A percentile compares a stretch with the other conserved stretches of the same genome.
Evolutionary conservation across 2,113 vertebrate genomes (phyloP).

Genomic region (Amblyopsis rosae): DNA sequence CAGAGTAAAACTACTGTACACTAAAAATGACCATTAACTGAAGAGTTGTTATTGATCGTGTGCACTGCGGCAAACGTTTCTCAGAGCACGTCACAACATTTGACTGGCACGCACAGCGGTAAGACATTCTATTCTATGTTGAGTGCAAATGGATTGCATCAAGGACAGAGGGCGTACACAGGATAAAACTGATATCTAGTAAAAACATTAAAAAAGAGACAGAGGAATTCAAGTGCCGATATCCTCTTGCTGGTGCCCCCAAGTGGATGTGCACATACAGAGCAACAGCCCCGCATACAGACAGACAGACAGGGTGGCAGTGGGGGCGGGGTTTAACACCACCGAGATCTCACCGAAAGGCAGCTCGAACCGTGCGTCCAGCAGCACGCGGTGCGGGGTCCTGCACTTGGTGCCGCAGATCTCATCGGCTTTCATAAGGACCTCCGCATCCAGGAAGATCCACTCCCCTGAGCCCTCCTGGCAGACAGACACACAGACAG

Average conservation of each 20-base stretch:
- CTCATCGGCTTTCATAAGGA: constrained; percentile 94
- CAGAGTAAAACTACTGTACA: too few species aligned
- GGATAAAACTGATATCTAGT: too few species aligned
- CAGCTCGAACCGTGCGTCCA: constrained; percentile 94
- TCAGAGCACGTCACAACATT: too few species aligned
- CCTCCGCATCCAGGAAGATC: constrained; percentile 89
- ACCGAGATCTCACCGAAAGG: constrained; percentile 88
- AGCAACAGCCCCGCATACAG: not conserved
- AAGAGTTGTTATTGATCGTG: too few species aligned
- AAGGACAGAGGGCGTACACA: not conserved
- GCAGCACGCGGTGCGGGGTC: constrained; percentile 88
- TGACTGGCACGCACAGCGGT: too few species aligned
- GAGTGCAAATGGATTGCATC: constrained; percentile 3
- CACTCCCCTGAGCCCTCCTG: constrained; percentile 96
- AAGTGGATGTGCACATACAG: not conserved
- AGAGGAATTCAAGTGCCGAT: too few species aligned
- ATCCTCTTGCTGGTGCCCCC: too few species aligned
- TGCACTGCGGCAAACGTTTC: too few species aligned
- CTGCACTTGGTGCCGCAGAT: constrained; percentile 95
- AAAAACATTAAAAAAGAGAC: too few species aligned
- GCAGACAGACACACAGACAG: not conserved
- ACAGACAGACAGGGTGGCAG: constrained; percentile 2
- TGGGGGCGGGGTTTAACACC: too few species aligned
- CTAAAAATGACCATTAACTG: too few species aligned
- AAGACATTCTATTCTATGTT: too few species aligned